Conservation (phyloP, 2,113 vertebrate species). For the Alligator sinensis region DNA sequence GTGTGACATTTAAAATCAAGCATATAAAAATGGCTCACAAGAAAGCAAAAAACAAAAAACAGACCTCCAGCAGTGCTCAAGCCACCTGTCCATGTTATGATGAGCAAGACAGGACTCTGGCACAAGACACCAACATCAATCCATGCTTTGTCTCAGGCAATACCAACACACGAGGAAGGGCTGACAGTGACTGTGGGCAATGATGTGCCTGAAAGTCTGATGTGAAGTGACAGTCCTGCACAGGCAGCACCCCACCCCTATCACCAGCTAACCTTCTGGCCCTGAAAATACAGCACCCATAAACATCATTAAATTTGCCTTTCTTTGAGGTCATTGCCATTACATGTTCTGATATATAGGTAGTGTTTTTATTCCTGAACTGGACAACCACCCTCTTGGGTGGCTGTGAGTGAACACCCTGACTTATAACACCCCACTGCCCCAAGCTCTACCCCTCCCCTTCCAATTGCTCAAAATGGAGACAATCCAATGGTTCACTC, state of each 20-base stretch:
- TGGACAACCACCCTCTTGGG: too few species aligned
- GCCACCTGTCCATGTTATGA: not conserved
- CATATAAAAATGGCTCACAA: not conserved
- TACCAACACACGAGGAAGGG: not conserved
- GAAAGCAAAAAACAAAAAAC: not conserved
- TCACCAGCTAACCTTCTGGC: accelerated
- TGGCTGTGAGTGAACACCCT: too few species aligned
- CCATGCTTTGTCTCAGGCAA: accelerated
- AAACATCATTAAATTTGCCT: too few species aligned
- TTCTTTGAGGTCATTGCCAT: too few species aligned
- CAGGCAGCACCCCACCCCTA: not conserved
- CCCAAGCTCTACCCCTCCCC: too few species aligned
- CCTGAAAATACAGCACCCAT: not conserved
- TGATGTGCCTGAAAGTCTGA: not conserved
- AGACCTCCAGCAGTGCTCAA: not conserved
- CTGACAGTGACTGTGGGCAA: not conserved
- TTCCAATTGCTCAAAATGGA: too few species aligned
- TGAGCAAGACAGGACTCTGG: not conserved
- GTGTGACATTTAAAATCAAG: not conserved
- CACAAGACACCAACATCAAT: not conserved
- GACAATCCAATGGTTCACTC: too few species aligned
- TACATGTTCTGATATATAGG: too few species aligned
- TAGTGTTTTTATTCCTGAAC: too few species aligned
- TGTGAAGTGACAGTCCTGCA: not conserved
- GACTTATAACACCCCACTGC: too few species aligned